Conservation (phyloP, 2,113 vertebrate species). For the Dendrocopos noguchii region DNA sequence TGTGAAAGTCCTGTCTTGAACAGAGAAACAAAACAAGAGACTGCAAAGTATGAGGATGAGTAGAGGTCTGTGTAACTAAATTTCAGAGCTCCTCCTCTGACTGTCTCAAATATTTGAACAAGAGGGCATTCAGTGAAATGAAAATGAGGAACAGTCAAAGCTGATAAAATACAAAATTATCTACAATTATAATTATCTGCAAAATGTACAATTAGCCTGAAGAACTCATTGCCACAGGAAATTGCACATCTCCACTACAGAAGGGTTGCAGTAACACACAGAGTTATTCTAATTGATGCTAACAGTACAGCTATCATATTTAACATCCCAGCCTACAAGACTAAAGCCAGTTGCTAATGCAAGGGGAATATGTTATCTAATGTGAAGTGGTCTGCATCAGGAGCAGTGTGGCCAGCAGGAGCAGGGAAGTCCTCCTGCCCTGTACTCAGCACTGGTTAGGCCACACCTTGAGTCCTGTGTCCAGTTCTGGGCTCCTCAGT, state of each 20-base stretch:
- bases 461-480: no score
- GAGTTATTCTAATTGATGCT: conserved; percentile 18
- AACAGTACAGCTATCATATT: conserved; percentile 10
- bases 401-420: no score
- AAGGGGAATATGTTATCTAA: not conserved
- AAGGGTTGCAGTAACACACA: not conserved
- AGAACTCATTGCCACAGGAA: conserved; percentile 43
- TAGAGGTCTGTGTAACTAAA: not conserved
- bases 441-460: no score
- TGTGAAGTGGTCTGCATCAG: not conserved
- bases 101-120: conserved; percentile 25
- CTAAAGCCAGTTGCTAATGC: not conserved
- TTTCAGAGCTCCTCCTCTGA: not conserved
- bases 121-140: not conserved
- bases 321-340: not conserved
- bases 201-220: conserved; percentile 27
- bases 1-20: not conserved
- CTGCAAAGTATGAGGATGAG: not conserved
- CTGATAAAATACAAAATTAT: conserved; percentile 37
- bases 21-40: not conserved
- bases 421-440: no score
- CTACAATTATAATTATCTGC: conserved; percentile 28
- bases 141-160: not conserved
- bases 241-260: not conserved
- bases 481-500: no score